Evolutionary conservation across 2,797 vertebrate genomes (phyloP).

Genomic region (Periophthalmus magnuspinnatus): DNA sequence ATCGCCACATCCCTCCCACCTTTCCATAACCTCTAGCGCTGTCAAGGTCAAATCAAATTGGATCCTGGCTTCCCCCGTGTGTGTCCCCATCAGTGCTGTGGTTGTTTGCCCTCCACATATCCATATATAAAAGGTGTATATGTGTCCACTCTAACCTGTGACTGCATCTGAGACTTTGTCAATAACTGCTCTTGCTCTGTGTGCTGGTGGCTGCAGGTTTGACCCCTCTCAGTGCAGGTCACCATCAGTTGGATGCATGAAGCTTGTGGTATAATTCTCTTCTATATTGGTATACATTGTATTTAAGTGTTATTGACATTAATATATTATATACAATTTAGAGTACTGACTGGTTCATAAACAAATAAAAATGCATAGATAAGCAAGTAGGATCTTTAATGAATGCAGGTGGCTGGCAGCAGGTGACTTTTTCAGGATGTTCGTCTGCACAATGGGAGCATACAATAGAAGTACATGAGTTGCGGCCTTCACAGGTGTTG

Average conservation of each 20-base stretch:
- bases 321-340: neutral
- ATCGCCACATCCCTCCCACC: slow-evolving; percentile 31
- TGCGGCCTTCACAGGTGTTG: neutral
- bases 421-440: slow-evolving; percentile 17
- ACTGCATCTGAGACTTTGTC: slow-evolving; percentile 44
- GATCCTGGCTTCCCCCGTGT: slow-evolving; percentile 80
- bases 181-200: slow-evolving; percentile 26
- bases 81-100: slow-evolving; percentile 51
- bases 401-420: neutral
- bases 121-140: slow-evolving; percentile 36
- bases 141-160: slow-evolving; percentile 40
- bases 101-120: slow-evolving; percentile 32
- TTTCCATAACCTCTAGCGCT: slow-evolving; percentile 39
- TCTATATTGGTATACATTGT: neutral
- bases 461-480: slow-evolving; percentile 26
- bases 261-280: neutral
- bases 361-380: slow-evolving; percentile 1
- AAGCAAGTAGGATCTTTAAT: neutral
- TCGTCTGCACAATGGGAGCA: slow-evolving; percentile 19
- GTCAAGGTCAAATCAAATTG: slow-evolving; percentile 90
- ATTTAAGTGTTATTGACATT: neutral
- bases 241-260: slow-evolving; percentile 39
- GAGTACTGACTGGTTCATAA: neutral
- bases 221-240: slow-evolving; percentile 55
- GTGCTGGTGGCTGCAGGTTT: slow-evolving; percentile 36